These are phyloP conservation scores for Grammomys dolichurus DNA, from an alignment of 2,113 vertebrate species.

Conservation along the genomic window DNA sequence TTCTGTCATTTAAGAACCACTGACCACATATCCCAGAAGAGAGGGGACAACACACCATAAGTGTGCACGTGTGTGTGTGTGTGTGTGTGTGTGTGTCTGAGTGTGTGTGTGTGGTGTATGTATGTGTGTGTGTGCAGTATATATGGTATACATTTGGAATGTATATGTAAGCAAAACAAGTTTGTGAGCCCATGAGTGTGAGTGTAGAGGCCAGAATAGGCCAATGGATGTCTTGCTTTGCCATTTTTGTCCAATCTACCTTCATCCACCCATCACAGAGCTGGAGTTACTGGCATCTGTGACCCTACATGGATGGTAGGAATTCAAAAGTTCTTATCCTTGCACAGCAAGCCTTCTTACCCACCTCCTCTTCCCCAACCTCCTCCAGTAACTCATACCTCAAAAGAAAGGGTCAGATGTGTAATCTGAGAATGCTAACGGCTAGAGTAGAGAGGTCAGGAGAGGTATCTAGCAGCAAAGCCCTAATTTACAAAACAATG, in stretches of 20 bases:
- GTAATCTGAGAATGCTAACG: background rate
- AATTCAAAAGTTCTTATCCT: background rate
- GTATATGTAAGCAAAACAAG: background rate
- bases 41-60: background rate
- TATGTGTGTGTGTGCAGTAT: background rate
- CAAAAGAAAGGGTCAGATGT: background rate
- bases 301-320: background rate
- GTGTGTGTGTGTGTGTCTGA: background rate
- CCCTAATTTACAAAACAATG: slow-evolving; percentile 38
- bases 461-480: background rate
- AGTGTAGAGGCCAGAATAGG: background rate
- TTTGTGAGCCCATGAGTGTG: background rate
- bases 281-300: background rate
- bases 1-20: background rate
- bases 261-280: background rate
- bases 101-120: background rate
- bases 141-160: background rate
- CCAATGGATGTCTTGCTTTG: too few relatives aligned
- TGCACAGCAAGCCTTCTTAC: too few relatives aligned
- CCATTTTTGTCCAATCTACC: background rate
- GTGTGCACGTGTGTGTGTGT: background rate
- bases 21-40: background rate
- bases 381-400: background rate
- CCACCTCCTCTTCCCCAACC: background rate
- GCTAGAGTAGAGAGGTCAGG: background rate